A percentile compares a stretch with the other conserved stretches of the same genome.
phyloP scores from a whole-genome alignment of 2,113 vertebrate species.

The Ovibos moschatus region DNA sequence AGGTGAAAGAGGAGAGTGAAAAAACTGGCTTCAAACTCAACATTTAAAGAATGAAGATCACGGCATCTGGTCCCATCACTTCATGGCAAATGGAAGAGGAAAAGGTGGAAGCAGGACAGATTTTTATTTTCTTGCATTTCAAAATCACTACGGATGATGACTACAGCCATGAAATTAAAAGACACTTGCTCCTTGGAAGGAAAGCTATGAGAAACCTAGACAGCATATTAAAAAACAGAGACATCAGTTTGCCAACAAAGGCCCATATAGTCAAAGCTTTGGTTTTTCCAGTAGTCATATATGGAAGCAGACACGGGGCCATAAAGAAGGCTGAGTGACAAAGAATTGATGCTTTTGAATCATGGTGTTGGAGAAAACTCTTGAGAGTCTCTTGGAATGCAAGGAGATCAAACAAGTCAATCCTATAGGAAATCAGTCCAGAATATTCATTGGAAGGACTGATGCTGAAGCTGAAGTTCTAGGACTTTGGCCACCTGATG shows the following conservation, averaged over 20 bases:
- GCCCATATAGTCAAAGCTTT: background rate
- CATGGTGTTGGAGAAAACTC: background rate
- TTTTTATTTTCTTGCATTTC: background rate
- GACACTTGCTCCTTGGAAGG: background rate
- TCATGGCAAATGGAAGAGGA: background rate
- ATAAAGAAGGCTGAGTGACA: background rate
- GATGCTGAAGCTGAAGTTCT: background rate
- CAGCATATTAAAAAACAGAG: background rate
- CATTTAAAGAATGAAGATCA: background rate
- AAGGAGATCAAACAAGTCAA: background rate
- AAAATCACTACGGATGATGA: background rate
- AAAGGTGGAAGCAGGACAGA: background rate
- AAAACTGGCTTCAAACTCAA: background rate
- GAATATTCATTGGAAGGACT: background rate
- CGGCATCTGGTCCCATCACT: background rate
- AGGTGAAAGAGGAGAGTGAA: background rate
- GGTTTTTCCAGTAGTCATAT: background rate
- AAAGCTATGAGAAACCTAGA: background rate
- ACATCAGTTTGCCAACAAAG: background rate
- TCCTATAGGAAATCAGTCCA: background rate
- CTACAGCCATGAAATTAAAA: background rate
- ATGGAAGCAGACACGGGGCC: accelerated
- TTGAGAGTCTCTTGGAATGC: background rate
- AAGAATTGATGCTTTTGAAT: background rate
- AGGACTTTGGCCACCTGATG: background rate